Evolutionary conservation across 2,888 invertebrate species (phyloP).

Genomic region (Lasioglossum calceatum): DNA sequence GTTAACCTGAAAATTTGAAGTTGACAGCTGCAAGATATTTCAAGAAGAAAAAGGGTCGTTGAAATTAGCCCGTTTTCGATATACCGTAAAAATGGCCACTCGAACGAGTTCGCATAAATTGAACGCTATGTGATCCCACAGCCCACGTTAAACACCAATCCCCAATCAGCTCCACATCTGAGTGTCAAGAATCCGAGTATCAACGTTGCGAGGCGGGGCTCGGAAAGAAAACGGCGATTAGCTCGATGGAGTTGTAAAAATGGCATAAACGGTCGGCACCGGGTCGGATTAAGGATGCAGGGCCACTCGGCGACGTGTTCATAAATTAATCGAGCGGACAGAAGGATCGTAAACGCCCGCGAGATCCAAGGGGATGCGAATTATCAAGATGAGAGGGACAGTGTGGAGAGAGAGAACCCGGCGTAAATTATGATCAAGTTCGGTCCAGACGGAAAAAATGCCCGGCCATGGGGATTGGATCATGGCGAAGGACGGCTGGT

Average conservation of each 20-base stretch:
- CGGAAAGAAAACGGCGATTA: not conserved
- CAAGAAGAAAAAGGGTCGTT: not conserved
- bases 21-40: not conserved
- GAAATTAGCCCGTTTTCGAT: not conserved
- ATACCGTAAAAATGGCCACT: no score
- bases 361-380: conserved; percentile 24
- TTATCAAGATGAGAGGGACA: conserved; percentile 13
- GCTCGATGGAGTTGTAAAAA: conserved; percentile 9
- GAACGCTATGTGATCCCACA: no score
- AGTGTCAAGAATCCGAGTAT: not conserved
- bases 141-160: no score
- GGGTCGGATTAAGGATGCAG: not conserved
- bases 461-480: conserved; percentile 63
- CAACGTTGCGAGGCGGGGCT: not conserved
- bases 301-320: not conserved
- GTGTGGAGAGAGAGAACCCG: not conserved
- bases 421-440: conserved; percentile 60
- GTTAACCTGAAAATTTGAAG: not conserved
- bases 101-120: no score
- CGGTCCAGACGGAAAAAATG: conserved; percentile 64
- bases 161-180: no score
- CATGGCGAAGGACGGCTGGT: conserved; percentile 65
- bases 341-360: conserved; percentile 22
- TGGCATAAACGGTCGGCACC: not conserved
- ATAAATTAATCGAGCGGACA: conserved; percentile 27